phyloP scores from a whole-genome alignment of 2,888 invertebrate species.

The Spisula subtruncata region DNA sequence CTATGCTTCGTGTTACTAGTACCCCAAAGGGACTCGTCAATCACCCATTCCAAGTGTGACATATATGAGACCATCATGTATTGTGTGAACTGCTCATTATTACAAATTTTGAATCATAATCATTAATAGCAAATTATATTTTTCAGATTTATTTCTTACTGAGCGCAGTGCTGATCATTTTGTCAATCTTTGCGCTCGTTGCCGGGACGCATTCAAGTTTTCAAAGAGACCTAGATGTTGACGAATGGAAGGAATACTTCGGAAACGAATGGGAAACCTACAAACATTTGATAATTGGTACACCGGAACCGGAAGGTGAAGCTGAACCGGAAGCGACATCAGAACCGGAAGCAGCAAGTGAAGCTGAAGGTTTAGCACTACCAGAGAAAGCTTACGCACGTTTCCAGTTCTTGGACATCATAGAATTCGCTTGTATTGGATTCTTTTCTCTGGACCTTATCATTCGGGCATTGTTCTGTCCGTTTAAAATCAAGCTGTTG shows the following conservation, averaged over 20 bases:
- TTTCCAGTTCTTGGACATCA: slow-evolving; percentile 63
- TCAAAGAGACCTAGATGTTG: slow-evolving; percentile 60
- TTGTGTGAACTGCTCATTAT: too few relatives aligned
- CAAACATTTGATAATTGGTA: slow-evolving; percentile 59
- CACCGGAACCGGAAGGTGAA: not conserved
- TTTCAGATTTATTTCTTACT: slow-evolving; percentile 77
- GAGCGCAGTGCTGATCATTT: slow-evolving; percentile 72
- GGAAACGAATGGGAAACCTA: slow-evolving; percentile 64
- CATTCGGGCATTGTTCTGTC: slow-evolving; percentile 74
- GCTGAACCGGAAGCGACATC: slow-evolving; percentile 5
- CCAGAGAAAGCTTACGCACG: slow-evolving; percentile 64
- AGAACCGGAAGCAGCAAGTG: slow-evolving; percentile 21
- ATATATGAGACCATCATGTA: too few relatives aligned
- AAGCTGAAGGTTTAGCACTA: slow-evolving; percentile 53
- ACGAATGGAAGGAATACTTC: slow-evolving; percentile 73
- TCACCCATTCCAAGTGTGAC: too few relatives aligned
- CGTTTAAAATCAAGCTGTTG: slow-evolving; percentile 70
- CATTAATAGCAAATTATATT: not conserved
- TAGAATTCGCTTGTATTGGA: slow-evolving; percentile 69
- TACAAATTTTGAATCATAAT: too few relatives aligned
- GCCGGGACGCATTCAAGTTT: slow-evolving; percentile 77
- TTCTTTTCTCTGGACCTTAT: slow-evolving; percentile 81
- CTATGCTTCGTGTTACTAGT: too few relatives aligned
- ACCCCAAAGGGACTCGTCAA: too few relatives aligned
- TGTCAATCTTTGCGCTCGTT: slow-evolving; percentile 77